A percentile compares a stretch with the other conserved stretches of the same genome.
phyloP scores from a whole-genome alignment of 37 sponge, comb jelly and placozoan genomes.

The Dysidea cf. avara region DNA sequence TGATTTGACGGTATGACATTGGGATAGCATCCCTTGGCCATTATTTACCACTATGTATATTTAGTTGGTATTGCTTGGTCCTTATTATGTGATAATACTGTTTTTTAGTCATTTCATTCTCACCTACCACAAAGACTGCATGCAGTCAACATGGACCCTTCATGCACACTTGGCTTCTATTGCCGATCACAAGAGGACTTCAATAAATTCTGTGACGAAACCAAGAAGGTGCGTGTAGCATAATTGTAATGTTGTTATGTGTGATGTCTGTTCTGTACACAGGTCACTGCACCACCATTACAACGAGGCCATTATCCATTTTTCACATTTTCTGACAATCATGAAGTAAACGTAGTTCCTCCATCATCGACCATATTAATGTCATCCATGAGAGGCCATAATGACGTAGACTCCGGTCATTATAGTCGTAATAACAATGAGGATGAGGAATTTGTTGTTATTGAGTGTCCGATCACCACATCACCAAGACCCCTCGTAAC shows the following conservation, averaged over 20 bases:
- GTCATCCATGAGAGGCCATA: no score
- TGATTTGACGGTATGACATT: constrained; percentile 16
- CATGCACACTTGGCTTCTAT: constrained; percentile 92
- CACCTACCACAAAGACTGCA: constrained; percentile 74
- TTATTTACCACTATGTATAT: not conserved
- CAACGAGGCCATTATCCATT: constrained; percentile 74
- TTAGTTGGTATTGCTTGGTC: not conserved
- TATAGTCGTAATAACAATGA: no score
- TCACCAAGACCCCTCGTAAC: no score
- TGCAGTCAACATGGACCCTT: constrained; percentile 91
- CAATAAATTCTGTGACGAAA: constrained; percentile 31
- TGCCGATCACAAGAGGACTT: constrained; percentile 65
- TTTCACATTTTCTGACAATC: constrained; percentile 64
- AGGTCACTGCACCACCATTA: constrained; percentile 68
- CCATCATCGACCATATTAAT: no score
- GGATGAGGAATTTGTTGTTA: no score
- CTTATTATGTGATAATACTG: not conserved
- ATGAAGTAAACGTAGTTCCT: no score
- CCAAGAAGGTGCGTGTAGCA: constrained; percentile 45
- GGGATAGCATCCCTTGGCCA: constrained; percentile 7
- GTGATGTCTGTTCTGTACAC: constrained; percentile 5
- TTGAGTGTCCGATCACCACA: no score
- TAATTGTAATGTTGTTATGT: not conserved
- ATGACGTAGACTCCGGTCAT: no score
- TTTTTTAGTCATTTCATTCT: constrained; percentile 82